These are phyloP conservation scores for Tetramorium bicarinatum DNA, from an alignment of 2,888 invertebrate species.

Conservation along the genomic window DNA sequence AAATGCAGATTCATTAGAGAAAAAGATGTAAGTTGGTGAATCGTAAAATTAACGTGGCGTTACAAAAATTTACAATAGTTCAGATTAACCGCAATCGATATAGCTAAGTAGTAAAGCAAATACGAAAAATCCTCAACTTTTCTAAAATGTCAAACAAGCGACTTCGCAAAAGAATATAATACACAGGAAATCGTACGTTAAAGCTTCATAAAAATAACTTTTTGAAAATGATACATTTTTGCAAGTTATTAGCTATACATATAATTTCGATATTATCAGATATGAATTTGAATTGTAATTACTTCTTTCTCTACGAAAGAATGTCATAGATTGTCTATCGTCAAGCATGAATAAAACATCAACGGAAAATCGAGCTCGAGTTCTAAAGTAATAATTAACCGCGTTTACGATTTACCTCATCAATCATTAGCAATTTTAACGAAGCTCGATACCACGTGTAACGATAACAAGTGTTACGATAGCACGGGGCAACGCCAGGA, in stretches of 20 bases:
- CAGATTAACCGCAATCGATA: conserved; percentile 8
- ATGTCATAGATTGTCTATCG: neutral
- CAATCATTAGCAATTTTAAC: conserved; percentile 4
- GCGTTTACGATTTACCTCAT: neutral
- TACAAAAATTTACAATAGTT: conserved; percentile 7
- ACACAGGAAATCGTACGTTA: neutral
- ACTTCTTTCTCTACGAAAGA: neutral
- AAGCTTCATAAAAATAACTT: neutral
- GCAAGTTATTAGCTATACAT: neutral
- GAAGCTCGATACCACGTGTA: neutral
- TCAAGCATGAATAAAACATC: neutral
- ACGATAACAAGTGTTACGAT: conserved; percentile 2
- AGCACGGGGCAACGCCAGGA: neutral
- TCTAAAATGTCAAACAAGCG: neutral
- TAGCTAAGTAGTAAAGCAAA: neutral
- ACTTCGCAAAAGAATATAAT: neutral
- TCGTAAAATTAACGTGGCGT: conserved; percentile 43
- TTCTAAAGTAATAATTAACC: neutral
- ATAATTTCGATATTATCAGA: neutral
- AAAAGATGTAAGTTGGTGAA: conserved; percentile 54
- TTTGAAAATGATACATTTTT: neutral
- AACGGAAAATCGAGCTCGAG: neutral
- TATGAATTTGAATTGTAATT: neutral
- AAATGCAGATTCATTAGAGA: conserved; percentile 51
- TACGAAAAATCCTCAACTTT: neutral